A percentile compares a stretch with the other conserved stretches of the same genome.
Conservation (phyloP, 1,140 invertebrate species). For the Pemphigus obesinymphae region DNA sequence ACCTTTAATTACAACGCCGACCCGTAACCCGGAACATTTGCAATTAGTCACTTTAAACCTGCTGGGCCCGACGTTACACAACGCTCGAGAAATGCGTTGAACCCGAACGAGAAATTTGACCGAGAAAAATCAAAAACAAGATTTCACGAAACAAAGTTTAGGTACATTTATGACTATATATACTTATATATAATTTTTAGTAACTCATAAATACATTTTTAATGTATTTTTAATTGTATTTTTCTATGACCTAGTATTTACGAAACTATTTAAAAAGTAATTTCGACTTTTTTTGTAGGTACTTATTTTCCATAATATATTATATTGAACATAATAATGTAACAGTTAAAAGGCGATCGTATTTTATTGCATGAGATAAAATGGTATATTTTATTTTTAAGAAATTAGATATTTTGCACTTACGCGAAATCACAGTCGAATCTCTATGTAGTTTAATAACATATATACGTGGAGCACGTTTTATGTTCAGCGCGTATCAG, state of each 20-base stretch:
- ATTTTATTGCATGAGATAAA: no score
- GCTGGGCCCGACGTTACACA: neutral
- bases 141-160: neutral
- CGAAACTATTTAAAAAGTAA: no score
- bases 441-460: no score
- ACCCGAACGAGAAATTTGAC: neutral
- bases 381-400: no score
- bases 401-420: neutral
- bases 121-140: neutral
- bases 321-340: no score
- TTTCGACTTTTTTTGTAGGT: no score
- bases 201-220: neutral
- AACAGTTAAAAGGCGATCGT: no score
- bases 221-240: neutral
- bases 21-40: constrained; percentile 30
- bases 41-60: constrained; percentile 38
- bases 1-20: constrained; percentile 34
- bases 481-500: no score
- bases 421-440: no score
- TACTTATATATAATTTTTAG: neutral
- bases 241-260: no score
- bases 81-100: constrained; percentile 8
- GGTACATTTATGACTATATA: neutral
- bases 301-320: no score
- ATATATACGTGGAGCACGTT: no score